Conservation (phyloP, 2,797 vertebrate species). For the Sardinella longiceps region DNA sequence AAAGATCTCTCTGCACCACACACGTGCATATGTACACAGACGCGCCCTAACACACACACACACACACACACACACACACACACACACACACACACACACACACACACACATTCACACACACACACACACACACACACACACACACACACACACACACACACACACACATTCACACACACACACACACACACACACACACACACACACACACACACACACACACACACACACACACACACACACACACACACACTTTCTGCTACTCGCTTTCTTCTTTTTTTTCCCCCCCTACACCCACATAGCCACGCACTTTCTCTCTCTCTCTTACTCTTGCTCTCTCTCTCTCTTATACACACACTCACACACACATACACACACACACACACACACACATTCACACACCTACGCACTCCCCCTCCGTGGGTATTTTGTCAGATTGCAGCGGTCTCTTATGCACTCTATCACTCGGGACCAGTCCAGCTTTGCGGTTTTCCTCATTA, state of each 20-base stretch:
- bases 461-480: not conserved
- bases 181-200: not conserved
- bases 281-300: too few relatives aligned
- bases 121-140: not conserved
- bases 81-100: conserved; percentile 3
- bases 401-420: conserved; percentile 3
- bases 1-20: conserved; percentile 47
- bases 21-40: not conserved
- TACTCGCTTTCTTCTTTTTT: not conserved
- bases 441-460: not conserved
- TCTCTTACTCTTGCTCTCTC: not conserved
- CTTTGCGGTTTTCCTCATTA: not conserved
- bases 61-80: conserved; percentile 11
- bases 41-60: not conserved
- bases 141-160: not conserved
- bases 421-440: conserved; percentile 2
- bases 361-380: not conserved
- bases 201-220: not conserved
- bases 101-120: not conserved
- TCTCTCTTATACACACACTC: not conserved
- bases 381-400: not conserved
- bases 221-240: not conserved
- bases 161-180: too few relatives aligned
- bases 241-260: not conserved
- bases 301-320: not conserved